phyloP scores from a whole-genome alignment of 2,797 vertebrate species.

The Hozukius guyotensis region DNA sequence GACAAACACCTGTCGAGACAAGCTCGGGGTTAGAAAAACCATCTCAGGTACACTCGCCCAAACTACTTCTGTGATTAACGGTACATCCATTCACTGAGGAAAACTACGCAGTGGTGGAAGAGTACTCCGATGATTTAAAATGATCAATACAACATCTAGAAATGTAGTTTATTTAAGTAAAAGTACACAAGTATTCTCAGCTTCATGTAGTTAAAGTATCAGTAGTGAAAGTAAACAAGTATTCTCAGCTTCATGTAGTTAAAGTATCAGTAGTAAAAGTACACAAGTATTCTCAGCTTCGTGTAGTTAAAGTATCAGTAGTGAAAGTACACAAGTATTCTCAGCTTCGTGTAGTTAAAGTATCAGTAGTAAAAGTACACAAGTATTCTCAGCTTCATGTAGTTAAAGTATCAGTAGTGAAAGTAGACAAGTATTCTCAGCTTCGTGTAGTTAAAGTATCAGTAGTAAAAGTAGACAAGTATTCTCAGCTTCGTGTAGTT shows the following conservation, averaged over 20 bases:
- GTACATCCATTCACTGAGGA: neutral
- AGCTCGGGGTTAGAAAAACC: neutral
- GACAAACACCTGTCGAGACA: constrained; percentile 60
- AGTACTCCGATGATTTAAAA: neutral
- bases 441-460: too few species aligned
- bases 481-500: fast-evolving
- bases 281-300: too few species aligned
- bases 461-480: fast-evolving
- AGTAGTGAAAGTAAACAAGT: too few species aligned
- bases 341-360: fast-evolving
- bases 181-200: neutral
- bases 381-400: fast-evolving
- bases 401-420: too few species aligned
- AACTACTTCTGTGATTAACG: neutral
- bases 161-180: neutral
- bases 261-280: too few species aligned
- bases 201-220: too few species aligned
- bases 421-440: too few species aligned
- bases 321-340: too few species aligned
- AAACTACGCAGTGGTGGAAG: neutral
- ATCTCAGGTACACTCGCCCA: neutral
- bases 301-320: too few species aligned
- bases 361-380: too few species aligned
- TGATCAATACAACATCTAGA: neutral
- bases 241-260: too few species aligned